These are phyloP conservation scores for Volucella zonaria DNA, from an alignment of 2,888 invertebrate genomes.

Conservation along the genomic window DNA sequence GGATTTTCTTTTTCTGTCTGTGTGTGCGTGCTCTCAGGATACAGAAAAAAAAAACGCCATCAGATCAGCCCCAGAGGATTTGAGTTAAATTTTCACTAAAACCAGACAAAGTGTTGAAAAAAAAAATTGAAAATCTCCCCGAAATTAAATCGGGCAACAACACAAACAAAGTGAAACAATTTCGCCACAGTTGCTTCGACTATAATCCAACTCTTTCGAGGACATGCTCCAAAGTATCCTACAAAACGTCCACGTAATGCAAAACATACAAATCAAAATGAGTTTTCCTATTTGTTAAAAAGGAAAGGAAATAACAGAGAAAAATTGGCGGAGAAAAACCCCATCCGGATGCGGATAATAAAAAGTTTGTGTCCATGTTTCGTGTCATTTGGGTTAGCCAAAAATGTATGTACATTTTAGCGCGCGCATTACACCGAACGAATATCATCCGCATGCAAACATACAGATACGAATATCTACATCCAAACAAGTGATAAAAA, in stretches of 20 bases:
- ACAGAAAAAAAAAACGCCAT: constrained; percentile 12
- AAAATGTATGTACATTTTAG: constrained; percentile 58
- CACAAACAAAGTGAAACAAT: not conserved
- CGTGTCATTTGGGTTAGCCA: constrained; percentile 22
- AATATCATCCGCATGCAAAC: not conserved
- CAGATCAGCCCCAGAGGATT: constrained; percentile 1
- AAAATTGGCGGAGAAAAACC: constrained; percentile 20
- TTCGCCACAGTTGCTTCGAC: not conserved
- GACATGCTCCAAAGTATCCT: not conserved
- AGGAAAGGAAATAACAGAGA: too few relatives aligned
- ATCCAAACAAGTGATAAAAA: constrained; percentile 22
- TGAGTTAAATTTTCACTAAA: constrained; percentile 3
- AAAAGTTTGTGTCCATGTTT: constrained; percentile 20
- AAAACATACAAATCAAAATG: constrained; percentile 40
- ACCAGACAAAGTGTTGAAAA: not conserved
- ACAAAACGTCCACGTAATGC: constrained; percentile 15
- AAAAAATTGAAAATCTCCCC: not conserved
- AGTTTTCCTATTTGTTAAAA: constrained; percentile 39
- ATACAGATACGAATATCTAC: not conserved
- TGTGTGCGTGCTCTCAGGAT: constrained; percentile 15
- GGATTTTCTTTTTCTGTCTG: too few relatives aligned
- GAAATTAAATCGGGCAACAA: not conserved
- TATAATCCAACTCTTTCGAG: constrained; percentile 17
- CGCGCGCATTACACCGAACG: not conserved
- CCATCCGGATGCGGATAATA: constrained; percentile 29